These are phyloP conservation scores for Darevskia mixta DNA, from an alignment of 2,797 vertebrate species.

Conservation along the genomic window DNA sequence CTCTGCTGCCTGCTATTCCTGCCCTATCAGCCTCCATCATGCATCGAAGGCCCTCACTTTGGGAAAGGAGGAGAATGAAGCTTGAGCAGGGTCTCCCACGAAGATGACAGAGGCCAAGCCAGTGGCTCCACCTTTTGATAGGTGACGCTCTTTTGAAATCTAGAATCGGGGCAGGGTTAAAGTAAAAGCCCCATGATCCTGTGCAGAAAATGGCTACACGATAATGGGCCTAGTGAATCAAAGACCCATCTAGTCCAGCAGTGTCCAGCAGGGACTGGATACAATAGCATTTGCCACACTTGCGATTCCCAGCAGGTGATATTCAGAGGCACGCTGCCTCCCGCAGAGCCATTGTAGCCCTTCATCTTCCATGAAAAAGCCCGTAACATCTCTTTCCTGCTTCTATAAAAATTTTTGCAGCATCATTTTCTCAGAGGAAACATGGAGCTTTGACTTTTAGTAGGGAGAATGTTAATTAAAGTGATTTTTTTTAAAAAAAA, in stretches of 20 bases:
- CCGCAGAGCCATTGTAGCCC: no score
- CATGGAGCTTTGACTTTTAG: background rate
- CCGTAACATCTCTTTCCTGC: no score
- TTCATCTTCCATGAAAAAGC: no score
- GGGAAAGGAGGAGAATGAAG: background rate
- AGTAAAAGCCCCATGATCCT: background rate
- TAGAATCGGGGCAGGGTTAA: background rate
- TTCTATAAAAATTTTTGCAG: background rate
- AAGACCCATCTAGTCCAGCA: no score
- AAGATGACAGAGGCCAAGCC: background rate
- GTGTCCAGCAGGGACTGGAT: no score
- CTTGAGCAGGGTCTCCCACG: background rate
- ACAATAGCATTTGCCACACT: no score
- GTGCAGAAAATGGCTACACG: background rate
- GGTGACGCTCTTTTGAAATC: no score
- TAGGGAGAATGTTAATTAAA: no score
- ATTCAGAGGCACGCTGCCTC: no score
- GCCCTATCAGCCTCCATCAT: background rate
- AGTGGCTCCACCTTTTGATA: background rate
- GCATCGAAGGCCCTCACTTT: background rate
- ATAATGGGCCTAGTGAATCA: background rate
- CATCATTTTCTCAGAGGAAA: background rate
- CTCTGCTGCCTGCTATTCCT: background rate
- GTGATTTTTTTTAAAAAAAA: background rate
- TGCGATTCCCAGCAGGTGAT: no score